These are phyloP conservation scores for Hydropotes inermis DNA, from an alignment of 2,113 vertebrate species.

Conservation along the genomic window DNA sequence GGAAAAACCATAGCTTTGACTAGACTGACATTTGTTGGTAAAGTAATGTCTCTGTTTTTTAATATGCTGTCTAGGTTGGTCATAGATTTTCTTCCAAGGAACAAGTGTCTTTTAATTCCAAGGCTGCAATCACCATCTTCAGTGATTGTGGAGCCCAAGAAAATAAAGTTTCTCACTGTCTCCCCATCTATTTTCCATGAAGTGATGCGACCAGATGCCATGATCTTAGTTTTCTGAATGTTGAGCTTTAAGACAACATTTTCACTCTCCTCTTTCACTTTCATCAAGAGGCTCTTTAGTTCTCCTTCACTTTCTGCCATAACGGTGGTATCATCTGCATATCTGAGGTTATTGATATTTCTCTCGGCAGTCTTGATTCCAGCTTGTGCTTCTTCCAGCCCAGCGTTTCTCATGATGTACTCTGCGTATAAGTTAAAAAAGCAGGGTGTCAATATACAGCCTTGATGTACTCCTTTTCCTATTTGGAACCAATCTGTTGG, in stretches of 20 bases:
- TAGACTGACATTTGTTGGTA: background rate
- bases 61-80: background rate
- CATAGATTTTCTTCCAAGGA: background rate
- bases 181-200: background rate
- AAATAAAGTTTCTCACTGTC: background rate
- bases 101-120: background rate
- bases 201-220: background rate
- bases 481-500: background rate
- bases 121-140: background rate
- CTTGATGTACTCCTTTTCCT: background rate
- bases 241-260: background rate
- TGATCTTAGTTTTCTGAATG: background rate
- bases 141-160: accelerated
- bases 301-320: background rate
- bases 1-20: background rate
- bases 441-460: background rate
- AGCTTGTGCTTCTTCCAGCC: background rate
- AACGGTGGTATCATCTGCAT: background rate
- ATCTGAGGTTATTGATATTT: background rate
- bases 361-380: background rate
- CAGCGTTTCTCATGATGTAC: background rate
- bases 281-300: background rate
- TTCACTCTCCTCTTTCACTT: background rate
- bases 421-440: background rate
- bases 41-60: background rate